phyloP scores from a whole-genome alignment of 2,888 invertebrate genomes.

The Coleophora deauratella region DNA sequence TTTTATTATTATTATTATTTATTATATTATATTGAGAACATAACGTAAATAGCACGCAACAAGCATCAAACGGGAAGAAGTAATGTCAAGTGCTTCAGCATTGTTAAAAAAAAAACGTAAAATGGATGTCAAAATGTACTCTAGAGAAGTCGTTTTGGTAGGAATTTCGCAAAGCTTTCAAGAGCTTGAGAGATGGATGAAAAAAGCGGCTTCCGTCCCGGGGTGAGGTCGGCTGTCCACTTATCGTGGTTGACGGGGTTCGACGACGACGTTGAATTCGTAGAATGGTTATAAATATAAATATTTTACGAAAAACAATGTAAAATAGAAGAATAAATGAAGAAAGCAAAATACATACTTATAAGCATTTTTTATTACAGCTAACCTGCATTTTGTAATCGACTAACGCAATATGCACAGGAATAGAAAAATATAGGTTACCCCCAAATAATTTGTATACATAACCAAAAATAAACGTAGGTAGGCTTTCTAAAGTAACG shows the following conservation, averaged over 20 bases:
- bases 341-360: neutral
- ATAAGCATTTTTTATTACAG: too few relatives aligned
- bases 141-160: slow-evolving; percentile 58
- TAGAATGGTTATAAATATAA: neutral
- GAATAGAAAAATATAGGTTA: too few relatives aligned
- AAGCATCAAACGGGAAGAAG: slow-evolving; percentile 14
- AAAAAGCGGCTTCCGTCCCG: slow-evolving; percentile 68
- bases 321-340: neutral
- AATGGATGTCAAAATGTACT: slow-evolving; percentile 59
- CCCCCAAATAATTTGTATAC: too few relatives aligned
- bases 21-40: too few relatives aligned
- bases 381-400: too few relatives aligned
- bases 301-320: neutral
- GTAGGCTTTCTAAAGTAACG: too few relatives aligned
- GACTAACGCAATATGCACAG: too few relatives aligned
- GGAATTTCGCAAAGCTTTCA: slow-evolving; percentile 63
- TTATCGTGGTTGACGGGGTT: slow-evolving; percentile 44
- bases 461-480: too few relatives aligned
- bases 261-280: slow-evolving; percentile 16
- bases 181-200: slow-evolving; percentile 48
- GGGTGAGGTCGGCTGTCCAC: slow-evolving; percentile 41
- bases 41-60: slow-evolving; percentile 16
- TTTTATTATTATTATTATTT: too few relatives aligned
- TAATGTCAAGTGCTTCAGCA: slow-evolving; percentile 39
- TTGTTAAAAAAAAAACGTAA: slow-evolving; percentile 39